A percentile compares a stretch with the other conserved stretches of the same genome.
These are phyloP conservation scores for rabbit (Oryctolagus cuniculus) DNA, from an alignment of 2,113 vertebrate species.

Conservation along the genomic window mOryCun1.1 NC_091435.1:58049501-58050000, in stretches of 20 bases:
- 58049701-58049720: conserved; percentile 97
- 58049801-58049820: conserved; percentile 98
- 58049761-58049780: conserved; percentile 96
- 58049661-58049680: conserved; percentile 99
- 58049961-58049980: conserved; percentile 98
- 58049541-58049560: no score
- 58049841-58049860: conserved; percentile 97
- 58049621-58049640: conserved; percentile 87
- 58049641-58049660: conserved; percentile 90
- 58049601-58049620: conserved; percentile 91
- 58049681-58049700: conserved; percentile 99
- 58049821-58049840: conserved; percentile 99
- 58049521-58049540: neutral
- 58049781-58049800: conserved; percentile 98
- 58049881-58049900: conserved; percentile 94
- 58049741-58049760: conserved; percentile 99
- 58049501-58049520: neutral
- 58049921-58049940: conserved; percentile 99
- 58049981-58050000: conserved; percentile 95
- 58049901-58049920: conserved; percentile 99
- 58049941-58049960: conserved; percentile 99
- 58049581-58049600: conserved; percentile 83
- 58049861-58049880: conserved; percentile 87
- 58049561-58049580: no score
- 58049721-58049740: conserved; percentile 94